Evolutionary conservation across 2,797 vertebrate genomes (phyloP).

Genomic region (Lophura swinhoii): DNA sequence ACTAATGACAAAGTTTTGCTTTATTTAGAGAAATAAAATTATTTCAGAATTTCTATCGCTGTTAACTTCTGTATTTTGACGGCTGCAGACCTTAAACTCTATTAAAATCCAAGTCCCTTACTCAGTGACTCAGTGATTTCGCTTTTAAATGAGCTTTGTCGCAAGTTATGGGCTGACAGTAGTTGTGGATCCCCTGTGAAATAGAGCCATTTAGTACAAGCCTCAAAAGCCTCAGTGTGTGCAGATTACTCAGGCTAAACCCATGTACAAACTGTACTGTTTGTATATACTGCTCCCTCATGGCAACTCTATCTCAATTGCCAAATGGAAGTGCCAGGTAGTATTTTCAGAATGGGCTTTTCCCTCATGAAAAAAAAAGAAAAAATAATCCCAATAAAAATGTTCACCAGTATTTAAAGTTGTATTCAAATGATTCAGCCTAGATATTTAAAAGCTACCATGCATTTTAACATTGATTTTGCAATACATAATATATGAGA

Average conservation of each 20-base stretch:
- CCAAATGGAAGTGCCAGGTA: background rate
- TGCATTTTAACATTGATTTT: background rate
- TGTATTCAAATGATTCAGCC: background rate
- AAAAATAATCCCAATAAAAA: background rate
- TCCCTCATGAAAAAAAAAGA: background rate
- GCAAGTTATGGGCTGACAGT: background rate
- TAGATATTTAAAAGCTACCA: background rate
- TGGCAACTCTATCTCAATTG: background rate
- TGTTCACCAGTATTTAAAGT: background rate
- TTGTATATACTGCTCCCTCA: background rate
- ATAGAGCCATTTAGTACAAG: background rate
- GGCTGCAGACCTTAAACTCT: background rate
- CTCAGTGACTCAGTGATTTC: background rate
- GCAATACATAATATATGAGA: background rate
- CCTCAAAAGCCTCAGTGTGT: background rate
- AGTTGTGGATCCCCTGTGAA: background rate
- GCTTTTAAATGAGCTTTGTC: background rate
- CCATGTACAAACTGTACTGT: rapidly evolving
- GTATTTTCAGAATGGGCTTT: background rate
- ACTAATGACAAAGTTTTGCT: background rate
- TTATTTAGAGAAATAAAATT: background rate
- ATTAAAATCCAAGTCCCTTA: background rate
- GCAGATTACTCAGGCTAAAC: background rate
- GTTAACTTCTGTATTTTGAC: background rate
- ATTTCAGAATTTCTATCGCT: background rate